Conservation (phyloP, 2,797 vertebrate species). For the Octomys mimax region DNA sequence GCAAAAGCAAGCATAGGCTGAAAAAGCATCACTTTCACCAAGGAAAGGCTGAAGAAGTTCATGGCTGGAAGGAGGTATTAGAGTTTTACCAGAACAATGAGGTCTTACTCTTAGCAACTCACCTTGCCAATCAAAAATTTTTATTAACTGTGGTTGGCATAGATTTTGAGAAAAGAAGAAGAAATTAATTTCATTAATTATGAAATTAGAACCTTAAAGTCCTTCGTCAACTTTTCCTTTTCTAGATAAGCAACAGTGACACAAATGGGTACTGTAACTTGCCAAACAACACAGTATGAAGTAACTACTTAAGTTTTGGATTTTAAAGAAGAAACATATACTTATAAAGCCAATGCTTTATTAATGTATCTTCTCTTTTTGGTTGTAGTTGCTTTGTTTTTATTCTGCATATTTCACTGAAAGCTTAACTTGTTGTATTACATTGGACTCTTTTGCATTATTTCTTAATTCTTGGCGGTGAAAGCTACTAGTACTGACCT, state of each 20-base stretch:
- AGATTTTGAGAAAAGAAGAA: slow-evolving; percentile 27
- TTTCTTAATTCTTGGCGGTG: slow-evolving; percentile 29
- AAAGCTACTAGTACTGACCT: background rate
- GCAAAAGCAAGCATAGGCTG: slow-evolving; percentile 23
- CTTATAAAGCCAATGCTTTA: background rate
- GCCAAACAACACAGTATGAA: background rate
- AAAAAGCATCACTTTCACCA: background rate
- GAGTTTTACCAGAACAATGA: background rate
- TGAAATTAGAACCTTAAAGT: background rate
- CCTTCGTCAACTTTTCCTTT: background rate
- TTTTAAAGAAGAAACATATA: background rate
- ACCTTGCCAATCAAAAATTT: background rate
- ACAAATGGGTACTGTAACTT: background rate
- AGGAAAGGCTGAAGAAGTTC: slow-evolving; percentile 10
- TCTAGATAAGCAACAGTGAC: background rate
- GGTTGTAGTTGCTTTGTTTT: slow-evolving; percentile 16
- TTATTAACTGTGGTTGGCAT: background rate
- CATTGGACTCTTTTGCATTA: background rate
- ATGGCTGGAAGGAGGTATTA: background rate
- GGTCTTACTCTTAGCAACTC: slow-evolving; percentile 24
- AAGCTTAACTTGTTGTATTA: background rate
- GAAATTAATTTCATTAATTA: background rate
- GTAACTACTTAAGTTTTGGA: background rate
- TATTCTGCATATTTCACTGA: background rate
- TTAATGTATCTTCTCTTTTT: background rate